Evolutionary conservation across 2,113 vertebrate genomes (phyloP).

Genomic region (Progne subis): DNA sequence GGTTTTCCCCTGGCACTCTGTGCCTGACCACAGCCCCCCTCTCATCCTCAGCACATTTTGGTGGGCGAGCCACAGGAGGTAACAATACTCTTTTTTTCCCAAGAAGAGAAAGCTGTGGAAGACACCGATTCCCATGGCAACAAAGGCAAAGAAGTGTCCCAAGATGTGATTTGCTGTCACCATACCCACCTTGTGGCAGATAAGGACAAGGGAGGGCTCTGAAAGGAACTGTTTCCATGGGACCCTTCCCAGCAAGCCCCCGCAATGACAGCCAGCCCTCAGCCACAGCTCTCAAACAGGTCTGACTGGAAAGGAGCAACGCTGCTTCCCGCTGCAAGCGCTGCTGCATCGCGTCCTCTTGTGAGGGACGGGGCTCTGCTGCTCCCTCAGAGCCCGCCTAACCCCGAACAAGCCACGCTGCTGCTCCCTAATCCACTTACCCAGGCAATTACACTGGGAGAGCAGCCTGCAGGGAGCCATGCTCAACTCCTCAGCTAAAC

Average conservation of each 20-base stretch:
- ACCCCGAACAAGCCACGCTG: background rate
- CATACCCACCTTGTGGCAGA: background rate
- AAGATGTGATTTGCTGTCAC: constrained; percentile 58
- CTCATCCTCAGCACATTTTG: background rate
- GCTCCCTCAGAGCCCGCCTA: background rate
- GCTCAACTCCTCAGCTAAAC: background rate
- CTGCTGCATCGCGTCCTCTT: background rate
- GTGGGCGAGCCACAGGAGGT: background rate
- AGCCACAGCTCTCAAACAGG: background rate
- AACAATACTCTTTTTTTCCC: background rate
- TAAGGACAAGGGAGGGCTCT: constrained; percentile 20
- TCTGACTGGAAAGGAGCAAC: background rate
- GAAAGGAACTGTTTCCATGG: constrained; percentile 52
- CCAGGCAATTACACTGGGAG: background rate
- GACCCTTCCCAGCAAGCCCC: background rate
- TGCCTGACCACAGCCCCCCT: background rate
- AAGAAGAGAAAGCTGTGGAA: constrained; percentile 18
- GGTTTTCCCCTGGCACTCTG: fast-evolving
- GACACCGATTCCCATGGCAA: constrained; percentile 36
- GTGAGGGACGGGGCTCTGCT: background rate
- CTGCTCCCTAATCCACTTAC: background rate
- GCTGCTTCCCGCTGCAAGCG: background rate
- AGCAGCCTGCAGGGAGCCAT: background rate
- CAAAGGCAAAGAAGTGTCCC: constrained; percentile 47
- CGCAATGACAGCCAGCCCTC: background rate